phyloP scores from a whole-genome alignment of 1,140 invertebrate genomes.

The Calliphora vicina region DNA sequence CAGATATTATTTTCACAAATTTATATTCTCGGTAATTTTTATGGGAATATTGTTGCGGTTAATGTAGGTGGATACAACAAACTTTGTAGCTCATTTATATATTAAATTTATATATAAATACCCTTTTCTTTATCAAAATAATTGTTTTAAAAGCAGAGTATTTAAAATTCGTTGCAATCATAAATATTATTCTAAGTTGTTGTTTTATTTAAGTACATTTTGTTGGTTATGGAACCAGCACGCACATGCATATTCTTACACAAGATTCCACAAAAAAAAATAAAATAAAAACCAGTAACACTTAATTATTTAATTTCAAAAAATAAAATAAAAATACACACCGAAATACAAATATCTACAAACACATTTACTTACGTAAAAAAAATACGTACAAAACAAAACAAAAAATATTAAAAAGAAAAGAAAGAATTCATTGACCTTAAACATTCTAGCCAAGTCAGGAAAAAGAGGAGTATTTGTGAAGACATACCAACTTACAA shows the following conservation, averaged over 20 bases:
- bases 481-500: not conserved
- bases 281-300: not conserved
- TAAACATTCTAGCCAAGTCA: slow-evolving; percentile 10
- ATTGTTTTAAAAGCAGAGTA: too few species aligned
- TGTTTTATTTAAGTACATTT: too few species aligned
- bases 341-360: not conserved
- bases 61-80: too few species aligned
- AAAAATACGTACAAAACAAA: not conserved
- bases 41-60: too few species aligned
- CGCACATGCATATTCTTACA: not conserved
- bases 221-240: too few species aligned
- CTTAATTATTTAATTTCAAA: not conserved
- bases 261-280: not conserved
- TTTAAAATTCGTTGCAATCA: too few species aligned
- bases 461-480: slow-evolving; percentile 14
- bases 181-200: too few species aligned
- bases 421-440: slow-evolving; percentile 27
- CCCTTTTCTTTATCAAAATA: too few species aligned
- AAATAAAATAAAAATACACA: not conserved
- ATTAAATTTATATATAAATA: too few species aligned
- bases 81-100: too few species aligned
- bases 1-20: too few species aligned
- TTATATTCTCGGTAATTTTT: too few species aligned
- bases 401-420: not conserved
- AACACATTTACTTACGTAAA: not conserved